Evolutionary conservation across 1,140 invertebrate species (phyloP).

Genomic region (Gonioctena quinquepunctata): DNA sequence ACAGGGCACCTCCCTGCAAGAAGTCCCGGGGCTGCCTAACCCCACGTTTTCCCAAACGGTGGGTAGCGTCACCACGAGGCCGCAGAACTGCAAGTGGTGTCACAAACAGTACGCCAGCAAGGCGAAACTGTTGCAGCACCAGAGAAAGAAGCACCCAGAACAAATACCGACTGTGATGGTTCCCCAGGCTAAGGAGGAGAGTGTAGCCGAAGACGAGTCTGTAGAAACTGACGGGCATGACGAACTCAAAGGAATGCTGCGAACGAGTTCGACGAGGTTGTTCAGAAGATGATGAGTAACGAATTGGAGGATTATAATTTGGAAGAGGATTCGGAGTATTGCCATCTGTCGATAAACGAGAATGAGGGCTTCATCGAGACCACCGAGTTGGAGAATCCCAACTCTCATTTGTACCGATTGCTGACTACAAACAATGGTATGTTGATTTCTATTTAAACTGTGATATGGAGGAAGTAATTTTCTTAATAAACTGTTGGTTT

Average conservation of each 20-base stretch:
- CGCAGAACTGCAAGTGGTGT: slow-evolving; percentile 79
- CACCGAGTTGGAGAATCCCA: slow-evolving; percentile 31
- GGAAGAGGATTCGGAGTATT: slow-evolving; percentile 38
- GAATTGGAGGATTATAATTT: slow-evolving; percentile 13
- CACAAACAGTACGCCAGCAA: slow-evolving; percentile 84
- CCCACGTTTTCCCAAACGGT: slow-evolving; percentile 72
- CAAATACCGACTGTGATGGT: slow-evolving; percentile 12
- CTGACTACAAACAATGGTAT: slow-evolving; percentile 44
- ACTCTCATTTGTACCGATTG: slow-evolving; percentile 43
- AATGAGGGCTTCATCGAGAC: slow-evolving; percentile 34
- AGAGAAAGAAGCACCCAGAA: slow-evolving; percentile 71
- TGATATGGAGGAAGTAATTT: too few relatives aligned
- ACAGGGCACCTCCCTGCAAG: slow-evolving; percentile 48
- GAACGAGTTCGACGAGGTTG: slow-evolving; percentile 3
- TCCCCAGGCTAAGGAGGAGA: not conserved
- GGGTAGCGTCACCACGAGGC: slow-evolving; percentile 73
- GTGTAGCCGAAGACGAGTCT: not conserved
- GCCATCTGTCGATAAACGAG: slow-evolving; percentile 37
- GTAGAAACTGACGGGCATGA: not conserved
- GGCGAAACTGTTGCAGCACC: slow-evolving; percentile 81
- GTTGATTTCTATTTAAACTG: slow-evolving; percentile 2
- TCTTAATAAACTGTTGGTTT: not conserved
- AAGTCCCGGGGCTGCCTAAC: slow-evolving; percentile 60
- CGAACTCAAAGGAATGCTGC: slow-evolving; percentile 6
- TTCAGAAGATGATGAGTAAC: slow-evolving; percentile 15